Evolutionary conservation across 2,888 invertebrate species (phyloP).

Genomic region (Xiphydria camelus): DNA sequence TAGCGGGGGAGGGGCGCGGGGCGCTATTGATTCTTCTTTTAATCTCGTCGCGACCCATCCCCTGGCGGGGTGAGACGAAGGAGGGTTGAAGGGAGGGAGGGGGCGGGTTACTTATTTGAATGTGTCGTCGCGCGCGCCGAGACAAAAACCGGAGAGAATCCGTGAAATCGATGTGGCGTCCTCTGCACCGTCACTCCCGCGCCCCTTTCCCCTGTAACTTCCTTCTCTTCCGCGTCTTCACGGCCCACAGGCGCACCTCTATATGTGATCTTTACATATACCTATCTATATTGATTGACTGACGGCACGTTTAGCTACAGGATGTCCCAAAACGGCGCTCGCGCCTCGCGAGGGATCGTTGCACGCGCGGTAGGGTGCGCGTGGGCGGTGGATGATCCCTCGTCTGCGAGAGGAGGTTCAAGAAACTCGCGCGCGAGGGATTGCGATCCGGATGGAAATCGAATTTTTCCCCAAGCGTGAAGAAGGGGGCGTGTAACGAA

Average conservation of each 20-base stretch:
- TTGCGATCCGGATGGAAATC: no score
- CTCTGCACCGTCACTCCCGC: no score
- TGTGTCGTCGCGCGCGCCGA: conserved; percentile 51
- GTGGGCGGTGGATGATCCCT: no score
- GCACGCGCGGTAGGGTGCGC: no score
- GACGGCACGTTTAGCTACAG: background rate
- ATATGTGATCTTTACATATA: background rate
- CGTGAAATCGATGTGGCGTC: conserved; percentile 50
- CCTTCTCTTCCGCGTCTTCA: no score
- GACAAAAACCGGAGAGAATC: conserved; percentile 49
- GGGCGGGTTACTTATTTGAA: conserved; percentile 52
- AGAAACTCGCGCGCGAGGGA: no score
- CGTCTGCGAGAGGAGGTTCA: no score
- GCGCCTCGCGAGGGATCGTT: no score
- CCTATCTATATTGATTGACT: background rate
- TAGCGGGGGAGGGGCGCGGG: conserved; percentile 36
- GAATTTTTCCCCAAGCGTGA: no score
- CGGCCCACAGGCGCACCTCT: background rate
- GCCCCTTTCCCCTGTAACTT: no score
- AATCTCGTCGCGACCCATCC: conserved; percentile 55
- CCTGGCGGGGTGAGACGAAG: conserved; percentile 9
- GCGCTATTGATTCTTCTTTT: conserved; percentile 57
- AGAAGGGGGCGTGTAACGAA: no score
- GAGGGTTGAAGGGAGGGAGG: background rate
- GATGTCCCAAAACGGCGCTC: no score